Evolutionary conservation across 2,888 invertebrate genomes (phyloP), one percentile per base, ranked within the genome.

Genomic region (Mesodorylaimus sp.): DNA sequence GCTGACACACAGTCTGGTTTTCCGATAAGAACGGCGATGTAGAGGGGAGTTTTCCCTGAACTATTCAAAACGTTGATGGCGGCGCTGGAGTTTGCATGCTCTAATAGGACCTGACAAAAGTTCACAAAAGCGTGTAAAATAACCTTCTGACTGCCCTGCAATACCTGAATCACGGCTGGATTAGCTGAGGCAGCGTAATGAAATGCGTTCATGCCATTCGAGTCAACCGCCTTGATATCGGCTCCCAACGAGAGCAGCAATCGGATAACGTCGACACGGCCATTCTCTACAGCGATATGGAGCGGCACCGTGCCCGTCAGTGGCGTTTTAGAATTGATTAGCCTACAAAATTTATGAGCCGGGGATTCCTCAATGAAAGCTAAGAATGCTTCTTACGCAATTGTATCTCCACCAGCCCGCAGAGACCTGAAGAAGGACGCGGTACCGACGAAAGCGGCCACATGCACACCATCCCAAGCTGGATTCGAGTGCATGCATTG

Each of bases 171-270:
- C n/a, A n/a, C n/a, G n/a, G n/a, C n/a, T n/a, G n/a, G n/a, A n/a
- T n/a, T n/a, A n/a, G n/a, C n/a, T n/a, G n/a, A n/a, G n/a, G 38
- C 47, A 10, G 47, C 47, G 19, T 24, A 36, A 46, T 46, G 47
- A 24, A 46, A 46, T 39, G 50, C 49, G 26, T 49, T 49, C 25
- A 27, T 28, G 2, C 49, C 49, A 19, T 49, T 29, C 13, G n/a
- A 19, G 25, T 49, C 49, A 2, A 19, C 3, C 48, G n/a, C 26
- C 3, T 16, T 21, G 1, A 48, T 23, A 26, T 49, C 49, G 3
- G 49, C 45, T 21, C 49, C 49, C 16, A 46, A 3, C 36, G 5
- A 7, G 3, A 46, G 19, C 3, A 46, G 7, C 16, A 7, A 36
- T 21, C 21, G 41, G 32, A 36, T 19, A 5, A 10, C n/a, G 13